Evolutionary conservation across 2,888 invertebrate species (phyloP), one percentile per base, ranked within the genome.

Genomic region (Eugnorisma glareosa): DNA sequence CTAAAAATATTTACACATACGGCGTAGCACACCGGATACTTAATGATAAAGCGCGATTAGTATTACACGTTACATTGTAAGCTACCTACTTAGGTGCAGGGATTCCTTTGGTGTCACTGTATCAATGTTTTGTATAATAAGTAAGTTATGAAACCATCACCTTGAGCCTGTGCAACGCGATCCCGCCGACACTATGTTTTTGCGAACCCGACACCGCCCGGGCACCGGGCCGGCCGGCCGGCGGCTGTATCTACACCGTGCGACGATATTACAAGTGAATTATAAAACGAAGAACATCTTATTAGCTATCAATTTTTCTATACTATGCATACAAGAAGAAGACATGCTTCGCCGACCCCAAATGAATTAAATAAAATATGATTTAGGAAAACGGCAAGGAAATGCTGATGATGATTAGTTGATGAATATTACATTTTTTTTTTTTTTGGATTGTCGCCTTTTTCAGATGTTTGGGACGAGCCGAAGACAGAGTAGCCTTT

Each of bases 121-220:
- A 48, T 59, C 91, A 70, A 88, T 93, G 92, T 73, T 73, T 31
- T 43, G 28, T 70, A 79, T 28, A 40, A 24, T n/a, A 51, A 48
- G 48, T n/a, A 51, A 48, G 48, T 95, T 94, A 91, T 94, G 92
- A 92, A 91, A 91, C 84, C 82, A 81, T 94, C 92, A 94, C 96
- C 94, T 96, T 95, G 95, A 87, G 90, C 86, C 89, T 94, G 90
- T 94, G 95, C 87, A 92, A 96, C 88, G 71, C 82, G 94, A 95
- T 88, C 91, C 79, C 88, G 90, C 94, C 94, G 95, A 91, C 94
- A 90, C 92, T 92, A 92, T 93, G 93, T 91, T 93, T 90, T 91
- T 76, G 86, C 86, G 87, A 94, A 94, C 88, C 81, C 75, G 92
- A 94, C 89, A 89, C 88, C 84, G 61, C 48, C 48, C 76, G 51